Evolutionary conservation across 2,113 vertebrate genomes (phyloP).

Genomic region (Acrocephalus kingi): DNA sequence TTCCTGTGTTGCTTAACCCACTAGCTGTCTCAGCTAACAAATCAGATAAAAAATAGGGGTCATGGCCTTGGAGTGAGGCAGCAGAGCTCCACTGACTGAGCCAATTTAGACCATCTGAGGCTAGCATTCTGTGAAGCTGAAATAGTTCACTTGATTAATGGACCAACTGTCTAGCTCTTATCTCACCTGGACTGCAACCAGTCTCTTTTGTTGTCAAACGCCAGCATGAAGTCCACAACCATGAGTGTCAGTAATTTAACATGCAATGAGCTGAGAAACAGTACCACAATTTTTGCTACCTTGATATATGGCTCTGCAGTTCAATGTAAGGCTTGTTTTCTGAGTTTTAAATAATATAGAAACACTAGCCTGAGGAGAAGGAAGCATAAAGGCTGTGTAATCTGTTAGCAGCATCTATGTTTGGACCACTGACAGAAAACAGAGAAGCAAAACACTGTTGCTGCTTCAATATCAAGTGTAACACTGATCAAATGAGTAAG

Average conservation of each 20-base stretch:
- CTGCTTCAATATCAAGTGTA: not conserved
- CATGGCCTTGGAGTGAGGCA: not conserved
- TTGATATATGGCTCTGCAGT: not conserved
- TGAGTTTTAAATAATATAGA: conserved; percentile 18
- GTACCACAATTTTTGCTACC: not conserved
- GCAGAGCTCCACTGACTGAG: not conserved
- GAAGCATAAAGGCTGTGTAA: not conserved
- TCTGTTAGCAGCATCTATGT: not conserved
- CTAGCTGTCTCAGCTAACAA: not conserved
- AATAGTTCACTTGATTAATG: conserved; percentile 54
- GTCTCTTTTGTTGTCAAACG: not conserved
- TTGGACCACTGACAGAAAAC: not conserved
- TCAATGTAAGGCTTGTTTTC: not conserved
- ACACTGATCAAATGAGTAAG: not conserved
- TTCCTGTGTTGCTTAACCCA: not conserved
- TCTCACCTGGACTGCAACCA: conserved; percentile 27
- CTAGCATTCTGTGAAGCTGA: not conserved
- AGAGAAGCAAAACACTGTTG: not conserved
- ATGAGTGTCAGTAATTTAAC: not conserved
- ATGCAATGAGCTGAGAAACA: not conserved
- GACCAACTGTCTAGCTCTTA: conserved; percentile 24
- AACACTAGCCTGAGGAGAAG: not conserved
- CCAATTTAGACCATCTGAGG: conserved; percentile 27
- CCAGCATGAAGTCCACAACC: not conserved
- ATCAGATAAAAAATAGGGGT: not conserved